phyloP scores from a whole-genome alignment of 2,888 invertebrate genomes.

The Sympetrum striolatum region DNA sequence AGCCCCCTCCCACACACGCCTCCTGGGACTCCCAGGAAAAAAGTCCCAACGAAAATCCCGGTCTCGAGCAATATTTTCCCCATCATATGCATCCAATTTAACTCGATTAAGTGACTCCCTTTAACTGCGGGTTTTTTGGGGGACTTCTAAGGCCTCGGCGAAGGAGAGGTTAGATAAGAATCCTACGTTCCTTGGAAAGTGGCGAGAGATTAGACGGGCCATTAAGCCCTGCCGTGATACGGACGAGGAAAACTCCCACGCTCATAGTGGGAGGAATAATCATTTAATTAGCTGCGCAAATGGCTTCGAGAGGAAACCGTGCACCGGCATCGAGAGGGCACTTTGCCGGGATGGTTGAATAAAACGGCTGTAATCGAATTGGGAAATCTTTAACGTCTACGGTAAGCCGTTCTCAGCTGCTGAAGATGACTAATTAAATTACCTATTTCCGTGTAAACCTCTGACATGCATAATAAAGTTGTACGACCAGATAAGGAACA shows the following conservation, averaged over 20 bases:
- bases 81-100: neutral
- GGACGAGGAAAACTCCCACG: neutral
- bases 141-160: neutral
- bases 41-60: neutral
- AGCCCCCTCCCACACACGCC: neutral
- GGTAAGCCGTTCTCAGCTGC: no score
- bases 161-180: neutral
- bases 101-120: neutral
- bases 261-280: neutral
- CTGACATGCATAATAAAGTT: no score
- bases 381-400: no score
- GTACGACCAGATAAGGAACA: no score
- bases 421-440: no score
- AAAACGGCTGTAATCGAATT: no score
- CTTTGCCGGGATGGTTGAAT: no score
- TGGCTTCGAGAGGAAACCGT: neutral
- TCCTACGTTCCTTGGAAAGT: neutral
- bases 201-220: neutral
- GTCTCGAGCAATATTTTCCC: neutral
- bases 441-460: no score
- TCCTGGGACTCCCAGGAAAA: neutral
- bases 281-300: neutral
- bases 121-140: neutral
- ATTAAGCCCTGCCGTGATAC: neutral
- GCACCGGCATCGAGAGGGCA: no score